A percentile compares a stretch with the other conserved stretches of the same genome.
Conservation (phyloP, 2,797 vertebrate genomes). For the Darevskia nairensis region DNA sequence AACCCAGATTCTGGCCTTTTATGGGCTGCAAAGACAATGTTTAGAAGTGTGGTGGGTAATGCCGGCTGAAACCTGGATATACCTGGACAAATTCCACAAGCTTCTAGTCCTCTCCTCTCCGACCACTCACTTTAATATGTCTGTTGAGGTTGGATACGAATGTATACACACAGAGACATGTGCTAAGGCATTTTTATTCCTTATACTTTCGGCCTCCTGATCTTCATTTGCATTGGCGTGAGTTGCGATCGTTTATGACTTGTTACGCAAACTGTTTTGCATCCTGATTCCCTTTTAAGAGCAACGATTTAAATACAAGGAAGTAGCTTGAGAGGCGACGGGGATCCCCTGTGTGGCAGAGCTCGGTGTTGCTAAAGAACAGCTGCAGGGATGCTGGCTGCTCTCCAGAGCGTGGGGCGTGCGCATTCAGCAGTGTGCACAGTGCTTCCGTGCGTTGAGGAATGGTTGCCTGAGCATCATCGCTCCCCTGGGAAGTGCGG, state of each 20-base stretch:
- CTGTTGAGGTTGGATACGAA: no score
- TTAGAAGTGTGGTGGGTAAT: not conserved
- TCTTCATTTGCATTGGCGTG: not conserved
- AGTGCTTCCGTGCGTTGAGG: not conserved
- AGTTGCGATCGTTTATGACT: not conserved
- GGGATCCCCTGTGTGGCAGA: not conserved
- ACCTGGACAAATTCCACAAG: not conserved
- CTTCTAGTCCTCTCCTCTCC: not conserved
- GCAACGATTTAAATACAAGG: not conserved
- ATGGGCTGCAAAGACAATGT: no score
- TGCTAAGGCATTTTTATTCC: not conserved
- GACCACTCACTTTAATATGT: not conserved
- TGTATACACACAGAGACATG: no score
- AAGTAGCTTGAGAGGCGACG: not conserved
- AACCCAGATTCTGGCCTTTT: not conserved
- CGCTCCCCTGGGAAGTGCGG: not conserved
- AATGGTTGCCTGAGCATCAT: not conserved
- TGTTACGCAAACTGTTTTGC: not conserved
- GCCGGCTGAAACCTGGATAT: no score
- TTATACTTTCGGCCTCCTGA: not conserved
- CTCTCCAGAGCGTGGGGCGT: not conserved
- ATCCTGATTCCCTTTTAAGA: not conserved
- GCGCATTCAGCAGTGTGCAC: not conserved
- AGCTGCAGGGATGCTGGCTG: no score
- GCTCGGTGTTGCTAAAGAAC: no score